Base-by-base conservation (phyloP, 2,113 vertebrate genomes). In the Hemibagrus wyckioides region DNA sequence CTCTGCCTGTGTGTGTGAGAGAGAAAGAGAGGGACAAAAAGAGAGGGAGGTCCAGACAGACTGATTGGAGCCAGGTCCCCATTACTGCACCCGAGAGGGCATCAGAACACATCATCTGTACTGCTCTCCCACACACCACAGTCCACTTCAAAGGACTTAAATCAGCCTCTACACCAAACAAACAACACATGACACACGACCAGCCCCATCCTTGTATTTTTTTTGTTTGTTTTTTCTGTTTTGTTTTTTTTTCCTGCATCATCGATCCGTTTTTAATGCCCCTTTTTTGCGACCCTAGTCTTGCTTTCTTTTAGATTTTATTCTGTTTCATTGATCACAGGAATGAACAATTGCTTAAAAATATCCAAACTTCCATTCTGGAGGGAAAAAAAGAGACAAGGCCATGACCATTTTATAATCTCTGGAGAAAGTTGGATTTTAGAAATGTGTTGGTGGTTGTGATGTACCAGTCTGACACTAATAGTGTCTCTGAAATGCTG, bases 361-460 rank as follows among this genome's bases (percentile, higher is more conserved):
- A 63, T n/a, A 67, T n/a, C 15, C 69, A 6, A 13, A 39, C 69
- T 48, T 65, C n/a, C 33, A 33, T 61, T 90, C 25, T 52, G 67
- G 44, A 50, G 67, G 54, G 10, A 71, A 84, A 79, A 61, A 75
- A 48, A 21, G 36, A 56, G 63, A 67, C 23, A 36, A 80, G 86
- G 4, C 33, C 8, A 50, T 77, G 57, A 50, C 67, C 44, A 69
- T 28, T 54, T 56, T 30, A 17, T 28, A 39, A 33, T 65, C 84
- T 90, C 87, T 76, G 33, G 84, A 82, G 67, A 79, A 76, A 88
- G 81, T 82, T 57, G 41, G 19, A 63, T 90, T 80, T 87, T 76
- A 87, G 77, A 87, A 85, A 82, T 73, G 83, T 84, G 82, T 84
- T 75, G 36, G 56, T 86, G 75, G 84, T 86, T 88, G 81, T 65